Conservation (phyloP, 2,797 vertebrate genomes). For the Hippocampus kuda region DNA sequence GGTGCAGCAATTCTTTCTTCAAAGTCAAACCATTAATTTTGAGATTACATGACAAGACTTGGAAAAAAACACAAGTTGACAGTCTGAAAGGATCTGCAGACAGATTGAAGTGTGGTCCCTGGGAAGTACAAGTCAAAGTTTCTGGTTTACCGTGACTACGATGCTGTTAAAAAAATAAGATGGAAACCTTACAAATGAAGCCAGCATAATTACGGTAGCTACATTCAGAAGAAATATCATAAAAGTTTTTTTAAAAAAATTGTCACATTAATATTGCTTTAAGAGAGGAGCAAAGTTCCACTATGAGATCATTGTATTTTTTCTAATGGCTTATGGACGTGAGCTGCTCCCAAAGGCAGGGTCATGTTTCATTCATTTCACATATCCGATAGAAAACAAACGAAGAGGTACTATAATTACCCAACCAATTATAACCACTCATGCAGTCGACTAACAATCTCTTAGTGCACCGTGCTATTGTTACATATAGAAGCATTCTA, state of each 20-base stretch:
- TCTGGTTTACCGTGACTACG: background rate
- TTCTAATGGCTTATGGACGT: background rate
- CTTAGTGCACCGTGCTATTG: background rate
- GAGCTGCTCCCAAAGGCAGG: background rate
- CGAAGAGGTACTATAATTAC: background rate
- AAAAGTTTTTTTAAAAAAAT: background rate
- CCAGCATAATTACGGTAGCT: background rate
- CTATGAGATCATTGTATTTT: background rate
- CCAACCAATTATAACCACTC: background rate
- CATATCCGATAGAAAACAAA: background rate
- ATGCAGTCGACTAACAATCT: background rate
- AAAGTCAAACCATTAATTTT: background rate
- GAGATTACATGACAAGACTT: background rate
- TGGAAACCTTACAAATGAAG: background rate
- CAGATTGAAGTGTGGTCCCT: background rate
- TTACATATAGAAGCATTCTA: background rate
- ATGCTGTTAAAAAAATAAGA: background rate
- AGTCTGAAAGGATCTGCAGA: background rate
- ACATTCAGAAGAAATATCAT: background rate
- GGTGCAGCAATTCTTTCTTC: background rate
- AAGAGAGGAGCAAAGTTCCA: background rate
- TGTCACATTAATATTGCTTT: background rate
- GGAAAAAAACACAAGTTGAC: background rate
- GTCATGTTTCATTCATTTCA: conserved; percentile 46
- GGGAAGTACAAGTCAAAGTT: background rate